Percentiles rank a stretch among this genome's conserved stretches.
Evolutionary conservation across 1,140 invertebrate genomes (phyloP).

Genomic region (Leptoteleia sp.): DNA sequence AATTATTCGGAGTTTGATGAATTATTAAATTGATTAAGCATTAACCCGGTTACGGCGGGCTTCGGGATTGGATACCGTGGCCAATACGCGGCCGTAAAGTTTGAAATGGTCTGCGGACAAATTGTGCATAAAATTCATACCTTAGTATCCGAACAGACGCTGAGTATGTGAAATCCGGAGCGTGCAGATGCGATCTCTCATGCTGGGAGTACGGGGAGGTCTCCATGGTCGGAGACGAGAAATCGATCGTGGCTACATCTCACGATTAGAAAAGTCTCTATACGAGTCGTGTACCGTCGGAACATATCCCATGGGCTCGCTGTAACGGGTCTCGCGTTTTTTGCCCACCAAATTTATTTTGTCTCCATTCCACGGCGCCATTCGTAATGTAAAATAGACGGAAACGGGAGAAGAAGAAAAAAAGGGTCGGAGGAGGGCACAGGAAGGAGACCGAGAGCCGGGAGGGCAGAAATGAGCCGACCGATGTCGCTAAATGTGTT

Average conservation of each 20-base stretch:
- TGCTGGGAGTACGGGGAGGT: constrained; percentile 41
- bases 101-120: constrained; percentile 34
- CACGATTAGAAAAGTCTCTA: constrained; percentile 62
- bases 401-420: background rate
- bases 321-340: constrained; percentile 47
- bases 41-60: constrained; percentile 5
- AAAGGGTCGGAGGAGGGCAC: constrained; percentile 1
- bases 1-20: constrained; percentile 6
- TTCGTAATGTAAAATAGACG: constrained; percentile 15
- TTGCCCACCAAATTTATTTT: constrained; percentile 41
- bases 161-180: constrained; percentile 57
- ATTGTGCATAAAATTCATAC: constrained; percentile 65
- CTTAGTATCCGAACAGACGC: constrained; percentile 28
- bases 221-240: constrained; percentile 48
- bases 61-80: constrained; percentile 21
- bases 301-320: constrained; percentile 43
- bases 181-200: constrained; percentile 65
- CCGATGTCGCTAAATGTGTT: constrained; percentile 67
- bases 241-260: constrained; percentile 67
- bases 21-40: constrained; percentile 24
- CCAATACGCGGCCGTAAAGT: constrained; percentile 25
- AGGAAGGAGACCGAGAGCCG: background rate
- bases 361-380: background rate
- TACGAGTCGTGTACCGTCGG: constrained; percentile 32
- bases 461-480: constrained; percentile 36